Evolutionary conservation across 2,113 vertebrate species (phyloP), one percentile per base, ranked within the genome.

Genomic region (Alces alces): DNA sequence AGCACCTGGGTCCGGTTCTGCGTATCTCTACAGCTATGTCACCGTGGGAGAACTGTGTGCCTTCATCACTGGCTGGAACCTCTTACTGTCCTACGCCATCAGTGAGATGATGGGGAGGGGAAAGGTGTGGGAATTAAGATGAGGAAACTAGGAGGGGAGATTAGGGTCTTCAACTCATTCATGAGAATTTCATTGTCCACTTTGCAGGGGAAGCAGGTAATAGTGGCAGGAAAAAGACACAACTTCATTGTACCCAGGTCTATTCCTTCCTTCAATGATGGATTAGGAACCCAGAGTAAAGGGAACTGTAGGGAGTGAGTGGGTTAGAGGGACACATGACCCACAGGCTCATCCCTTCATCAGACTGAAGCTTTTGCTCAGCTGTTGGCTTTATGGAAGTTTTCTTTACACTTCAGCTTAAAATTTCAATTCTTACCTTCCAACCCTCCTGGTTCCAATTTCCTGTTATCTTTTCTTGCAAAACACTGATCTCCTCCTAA

Each of bases 1-100:
- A 0, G 99, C 99, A 2, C 99, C 99, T 23, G 99, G 99, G 97
- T 99, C 99, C 0, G 99, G 99, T 6, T 99, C 99, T 1, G 99
- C 99, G 0, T 99, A 99, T 92, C 99, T 99, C 52, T 99, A 99
- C 98, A 99, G 99, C 98, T 99, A 99, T 0, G 99, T 99, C 76
- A 99, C 99, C 0, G 99, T 99, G 0, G 99, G 99, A 0, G 99
- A 99, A 97, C 99, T 99, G 82, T 99, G 99, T 98, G 99, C 99
- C 92, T 99, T 99, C 96, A 98, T 99, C 89, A 99, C 99, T 0
- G 99, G 99, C 1, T 99, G 99, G 99, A 99, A 99, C 97, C 99
- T 99, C 98, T 99, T 99, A 54, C 99, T 99, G 84, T 99, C 99
- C 6, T 99, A 99, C 0, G 99, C 99, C 86, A 99, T 99, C 73